Evolutionary conservation across 2,113 vertebrate species (phyloP).

Genomic region (Megatriorchis doriae): DNA sequence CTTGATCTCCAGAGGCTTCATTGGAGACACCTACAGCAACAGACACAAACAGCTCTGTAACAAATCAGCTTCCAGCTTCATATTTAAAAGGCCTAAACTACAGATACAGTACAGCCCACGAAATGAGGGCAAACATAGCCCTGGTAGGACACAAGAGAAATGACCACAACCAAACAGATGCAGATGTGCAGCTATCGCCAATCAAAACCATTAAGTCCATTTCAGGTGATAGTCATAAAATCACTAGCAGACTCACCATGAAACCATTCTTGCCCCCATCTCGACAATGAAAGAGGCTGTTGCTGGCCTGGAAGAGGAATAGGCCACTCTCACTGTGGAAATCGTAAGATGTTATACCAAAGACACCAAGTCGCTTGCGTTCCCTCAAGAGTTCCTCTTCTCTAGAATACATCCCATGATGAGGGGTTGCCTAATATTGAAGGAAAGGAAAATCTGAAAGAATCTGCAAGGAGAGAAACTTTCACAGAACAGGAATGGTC

Average conservation of each 20-base stretch:
- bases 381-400: conserved; percentile 94
- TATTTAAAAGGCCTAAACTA: neutral
- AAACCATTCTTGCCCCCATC: conserved; percentile 93
- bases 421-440: conserved; percentile 84
- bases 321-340: conserved; percentile 91
- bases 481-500: neutral
- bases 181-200: neutral
- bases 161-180: neutral
- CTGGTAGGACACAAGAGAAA: neutral
- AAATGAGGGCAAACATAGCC: neutral
- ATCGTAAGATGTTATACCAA: conserved; percentile 96
- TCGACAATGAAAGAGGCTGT: conserved; percentile 94
- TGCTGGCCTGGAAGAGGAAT: conserved; percentile 98
- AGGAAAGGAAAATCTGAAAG: neutral
- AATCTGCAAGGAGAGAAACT: neutral
- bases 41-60: neutral
- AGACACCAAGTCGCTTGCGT: conserved; percentile 91
- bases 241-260: conserved; percentile 79
- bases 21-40: conserved; percentile 81
- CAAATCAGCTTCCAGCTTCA: neutral
- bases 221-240: neutral
- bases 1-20: conserved; percentile 95
- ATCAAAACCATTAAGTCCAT: neutral
- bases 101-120: neutral
- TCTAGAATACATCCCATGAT: conserved; percentile 92